Evolutionary conservation across 2,797 vertebrate genomes (phyloP).

Genomic region (Rhinophrynus dorsalis): DNA sequence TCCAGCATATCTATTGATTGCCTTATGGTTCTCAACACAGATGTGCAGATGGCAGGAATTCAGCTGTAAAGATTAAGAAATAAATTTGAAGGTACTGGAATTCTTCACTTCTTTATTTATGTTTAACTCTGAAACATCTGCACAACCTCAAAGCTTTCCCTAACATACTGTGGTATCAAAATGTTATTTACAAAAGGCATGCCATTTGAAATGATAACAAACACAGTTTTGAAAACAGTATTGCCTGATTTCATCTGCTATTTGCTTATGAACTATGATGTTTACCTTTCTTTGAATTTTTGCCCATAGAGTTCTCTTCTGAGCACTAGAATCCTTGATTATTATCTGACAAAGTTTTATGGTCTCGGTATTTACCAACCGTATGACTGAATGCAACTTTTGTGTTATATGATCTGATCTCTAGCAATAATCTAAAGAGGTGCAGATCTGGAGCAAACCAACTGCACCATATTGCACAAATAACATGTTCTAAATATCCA

Average conservation of each 20-base stretch:
- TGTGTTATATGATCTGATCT: too few relatives aligned
- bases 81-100: conserved; percentile 38
- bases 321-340: background rate
- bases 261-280: conserved; percentile 22
- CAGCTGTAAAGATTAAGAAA: conserved; percentile 34
- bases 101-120: conserved; percentile 37
- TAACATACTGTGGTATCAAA: conserved; percentile 24
- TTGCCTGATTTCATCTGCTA: conserved; percentile 24
- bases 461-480: too few relatives aligned
- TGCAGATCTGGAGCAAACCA: too few relatives aligned
- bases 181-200: conserved; percentile 33
- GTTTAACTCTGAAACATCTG: conserved; percentile 43
- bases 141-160: background rate
- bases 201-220: conserved; percentile 34
- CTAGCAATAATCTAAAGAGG: too few relatives aligned
- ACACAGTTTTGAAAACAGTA: conserved; percentile 6
- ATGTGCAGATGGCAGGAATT: conserved; percentile 42
- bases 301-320: background rate
- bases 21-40: conserved; percentile 6
- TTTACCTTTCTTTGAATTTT: background rate
- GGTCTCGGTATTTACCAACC: background rate
- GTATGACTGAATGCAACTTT: too few relatives aligned
- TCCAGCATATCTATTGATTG: conserved; percentile 31
- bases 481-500: too few relatives aligned
- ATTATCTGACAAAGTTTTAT: background rate